Percentiles rank a stretch among this genome's conserved stretches.
Conservation (phyloP, 2,797 vertebrate genomes). For the Novumbra hubbsi region DNA sequence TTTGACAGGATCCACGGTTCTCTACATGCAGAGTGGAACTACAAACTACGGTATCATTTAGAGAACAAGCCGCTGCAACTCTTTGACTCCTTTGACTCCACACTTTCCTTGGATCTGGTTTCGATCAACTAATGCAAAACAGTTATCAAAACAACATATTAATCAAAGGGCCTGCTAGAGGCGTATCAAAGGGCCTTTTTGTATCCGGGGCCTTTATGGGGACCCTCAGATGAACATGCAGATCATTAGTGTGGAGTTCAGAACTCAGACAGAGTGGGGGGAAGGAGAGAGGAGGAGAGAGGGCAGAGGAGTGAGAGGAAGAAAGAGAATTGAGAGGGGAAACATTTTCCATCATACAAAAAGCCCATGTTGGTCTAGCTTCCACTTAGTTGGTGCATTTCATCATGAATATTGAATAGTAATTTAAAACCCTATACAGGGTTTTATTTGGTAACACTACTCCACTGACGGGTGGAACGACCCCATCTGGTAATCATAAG, state of each 20-base stretch:
- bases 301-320: no score
- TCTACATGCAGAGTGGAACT: background rate
- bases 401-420: no score
- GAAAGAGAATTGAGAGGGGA: no score
- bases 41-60: background rate
- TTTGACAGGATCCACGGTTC: background rate
- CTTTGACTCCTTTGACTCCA: conserved; percentile 1
- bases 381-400: no score
- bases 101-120: background rate
- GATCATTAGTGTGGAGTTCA: background rate
- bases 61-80: background rate
- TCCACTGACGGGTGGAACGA: background rate
- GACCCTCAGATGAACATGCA: background rate
- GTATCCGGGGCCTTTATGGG: background rate
- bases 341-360: no score
- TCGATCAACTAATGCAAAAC: background rate
- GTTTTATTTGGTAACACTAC: no score
- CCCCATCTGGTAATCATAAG: background rate
- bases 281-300: background rate
- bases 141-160: conserved; percentile 18
- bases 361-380: no score
- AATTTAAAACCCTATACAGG: no score
- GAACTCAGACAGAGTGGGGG: background rate
- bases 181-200: conserved; percentile 11
- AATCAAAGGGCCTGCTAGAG: conserved; percentile 5